Conservation (phyloP, 2,888 invertebrate genomes). For the Eristalinus sepulchralis region DNA sequence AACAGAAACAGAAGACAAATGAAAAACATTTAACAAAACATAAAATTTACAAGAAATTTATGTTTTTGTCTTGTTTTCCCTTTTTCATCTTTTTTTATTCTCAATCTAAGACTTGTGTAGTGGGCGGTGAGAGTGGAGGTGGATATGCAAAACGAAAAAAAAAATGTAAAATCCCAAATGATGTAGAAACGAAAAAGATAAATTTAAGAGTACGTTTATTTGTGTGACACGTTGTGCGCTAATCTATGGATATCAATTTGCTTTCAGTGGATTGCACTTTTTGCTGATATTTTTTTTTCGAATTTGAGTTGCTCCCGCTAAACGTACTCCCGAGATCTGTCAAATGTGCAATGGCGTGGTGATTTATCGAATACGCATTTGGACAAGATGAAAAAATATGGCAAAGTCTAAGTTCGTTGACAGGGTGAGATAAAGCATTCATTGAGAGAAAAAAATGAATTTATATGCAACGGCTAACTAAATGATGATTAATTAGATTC, state of each 20-base stretch:
- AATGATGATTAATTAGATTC: conserved; percentile 20
- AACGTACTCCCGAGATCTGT: neutral
- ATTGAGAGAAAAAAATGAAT: conserved; percentile 16
- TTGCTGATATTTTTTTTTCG: no score
- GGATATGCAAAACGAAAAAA: neutral
- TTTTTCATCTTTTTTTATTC: neutral
- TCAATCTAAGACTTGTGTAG: neutral
- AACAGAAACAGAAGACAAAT: neutral
- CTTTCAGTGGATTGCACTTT: conserved; percentile 7
- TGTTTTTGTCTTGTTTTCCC: neutral
- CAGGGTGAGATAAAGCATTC: conserved; percentile 50
- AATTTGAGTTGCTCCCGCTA: neutral
- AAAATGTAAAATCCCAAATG: neutral
- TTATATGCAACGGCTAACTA: conserved; percentile 41
- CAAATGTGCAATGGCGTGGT: neutral
- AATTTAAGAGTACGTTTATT: neutral
- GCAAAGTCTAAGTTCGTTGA: conserved; percentile 35
- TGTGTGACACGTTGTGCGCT: neutral
- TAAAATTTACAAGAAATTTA: neutral
- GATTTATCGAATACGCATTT: conserved; percentile 32
- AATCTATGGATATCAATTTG: neutral
- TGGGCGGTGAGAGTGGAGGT: neutral
- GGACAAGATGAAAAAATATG: conserved; percentile 25
- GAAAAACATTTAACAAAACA: neutral
- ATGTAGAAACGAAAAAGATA: neutral